phyloP scores from a whole-genome alignment of 92 coral and sea anemone species.

The Paramuricea clavata region DNA sequence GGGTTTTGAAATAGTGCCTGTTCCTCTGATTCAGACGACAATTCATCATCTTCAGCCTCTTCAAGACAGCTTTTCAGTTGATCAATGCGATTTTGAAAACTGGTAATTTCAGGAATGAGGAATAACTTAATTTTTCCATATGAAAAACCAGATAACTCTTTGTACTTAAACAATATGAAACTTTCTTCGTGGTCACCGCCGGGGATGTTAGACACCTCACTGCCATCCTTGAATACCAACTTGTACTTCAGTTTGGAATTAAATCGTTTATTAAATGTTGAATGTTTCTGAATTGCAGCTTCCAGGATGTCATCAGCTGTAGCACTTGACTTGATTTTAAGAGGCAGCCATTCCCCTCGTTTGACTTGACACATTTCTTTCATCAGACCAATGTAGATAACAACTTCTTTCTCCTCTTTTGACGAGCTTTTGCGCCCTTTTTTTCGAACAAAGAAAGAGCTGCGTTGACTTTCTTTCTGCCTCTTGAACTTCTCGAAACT shows the following conservation, averaged over 20 bases:
- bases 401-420: constrained; percentile 49
- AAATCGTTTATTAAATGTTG: constrained; percentile 64
- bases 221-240: constrained; percentile 41
- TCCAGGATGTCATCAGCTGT: constrained; percentile 47
- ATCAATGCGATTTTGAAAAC: background rate
- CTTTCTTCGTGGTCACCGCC: constrained; percentile 1
- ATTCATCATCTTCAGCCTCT: background rate
- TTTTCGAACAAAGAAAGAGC: constrained; percentile 33
- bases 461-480: constrained; percentile 28
- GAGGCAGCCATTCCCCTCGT: constrained; percentile 69
- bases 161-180: background rate
- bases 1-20: background rate
- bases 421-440: constrained; percentile 33
- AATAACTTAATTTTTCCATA: background rate
- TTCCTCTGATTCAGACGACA: background rate
- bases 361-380: constrained; percentile 44
- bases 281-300: constrained; percentile 61
- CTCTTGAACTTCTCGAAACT: constrained; percentile 41
- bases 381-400: constrained; percentile 65
- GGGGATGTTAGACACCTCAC: background rate
- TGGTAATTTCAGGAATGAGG: background rate
- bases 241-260: constrained; percentile 46
- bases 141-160: background rate
- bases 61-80: background rate
- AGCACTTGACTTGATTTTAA: constrained; percentile 56